Percentiles rank a stretch among this genome's conserved stretches.
Conservation (phyloP, 2,888 invertebrate genomes). For the Leucophenga montana region DNA sequence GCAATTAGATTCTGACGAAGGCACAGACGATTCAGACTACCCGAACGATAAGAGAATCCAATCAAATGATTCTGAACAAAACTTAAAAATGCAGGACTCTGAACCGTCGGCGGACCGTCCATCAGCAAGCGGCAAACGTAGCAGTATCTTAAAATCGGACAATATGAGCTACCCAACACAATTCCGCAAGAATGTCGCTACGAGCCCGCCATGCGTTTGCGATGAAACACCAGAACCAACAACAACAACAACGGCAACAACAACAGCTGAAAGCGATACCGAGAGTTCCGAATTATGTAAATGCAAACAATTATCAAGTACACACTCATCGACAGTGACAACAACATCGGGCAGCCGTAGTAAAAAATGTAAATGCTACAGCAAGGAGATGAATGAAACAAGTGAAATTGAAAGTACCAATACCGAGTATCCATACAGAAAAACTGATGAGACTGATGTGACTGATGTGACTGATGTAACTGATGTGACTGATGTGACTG, state of each 20-base stretch:
- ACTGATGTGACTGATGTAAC: too few relatives aligned
- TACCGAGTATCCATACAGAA: too few relatives aligned
- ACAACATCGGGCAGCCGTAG: neutral
- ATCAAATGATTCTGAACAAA: neutral
- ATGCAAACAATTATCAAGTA: neutral
- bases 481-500: too few relatives aligned
- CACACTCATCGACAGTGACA: neutral
- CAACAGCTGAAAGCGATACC: neutral
- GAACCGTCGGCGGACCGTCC: slow-evolving; percentile 32
- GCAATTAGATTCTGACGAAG: neutral
- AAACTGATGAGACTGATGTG: too few relatives aligned
- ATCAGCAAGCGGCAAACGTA: neutral
- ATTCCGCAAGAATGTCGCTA: neutral
- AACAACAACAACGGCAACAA: neutral
- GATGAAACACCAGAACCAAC: neutral
- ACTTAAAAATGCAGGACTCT: slow-evolving; percentile 9
- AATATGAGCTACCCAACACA: slow-evolving; percentile 45
- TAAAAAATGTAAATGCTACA: too few relatives aligned
- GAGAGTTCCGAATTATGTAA: neutral
- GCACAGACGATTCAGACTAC: neutral
- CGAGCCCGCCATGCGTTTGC: neutral
- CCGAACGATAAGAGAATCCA: neutral
- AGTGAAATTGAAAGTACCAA: too few relatives aligned
- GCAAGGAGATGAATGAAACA: too few relatives aligned
- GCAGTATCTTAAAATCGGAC: neutral